Evolutionary conservation across 2,113 vertebrate genomes (phyloP), one percentile per base, ranked within the genome.

Genomic region (Notarius lentiginosus): DNA sequence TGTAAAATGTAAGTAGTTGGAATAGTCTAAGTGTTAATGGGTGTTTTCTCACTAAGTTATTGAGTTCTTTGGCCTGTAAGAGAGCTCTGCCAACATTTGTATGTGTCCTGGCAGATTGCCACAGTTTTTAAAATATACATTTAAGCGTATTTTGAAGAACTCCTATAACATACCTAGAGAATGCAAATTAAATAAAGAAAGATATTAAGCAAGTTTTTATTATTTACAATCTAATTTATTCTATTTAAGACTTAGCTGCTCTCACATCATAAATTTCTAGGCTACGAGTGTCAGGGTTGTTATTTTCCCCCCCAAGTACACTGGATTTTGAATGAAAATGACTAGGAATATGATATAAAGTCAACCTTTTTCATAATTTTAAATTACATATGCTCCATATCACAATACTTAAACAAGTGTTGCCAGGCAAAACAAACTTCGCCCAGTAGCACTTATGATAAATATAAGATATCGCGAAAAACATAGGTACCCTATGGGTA

Each of bases 1-100:
- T 73, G 86, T 91, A 83, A 92, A 89, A 79, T 91, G 93, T 93
- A 90, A 93, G 92, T 94, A 92, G n/a, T 51, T 27, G 27, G 14
- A 83, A 77, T 55, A 65, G 5, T 77, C 17, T 27, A 10, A 70
- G 11, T 17, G 61, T 15, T 55, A 22, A 60, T 84, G 17, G 12
- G 56, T 70, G 27, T 27, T 66, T 77, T 41, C 49, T 34, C 58
- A 34, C 2, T 55, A 22, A 53, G 47, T 79, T 20, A 53, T 18
- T 53, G 56, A 55, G 41, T 66, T 60, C 8, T 49, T 7, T 6
- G 30, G 56, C 56, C 79, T 80, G 77, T 41, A 41, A 22, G 30
- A 47, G 30, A 61, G 30, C 27, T 14, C 17, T 80, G 55, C 5
- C 34, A 24, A 20, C 30, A 47, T 61, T 58, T 11, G 18, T 27